phyloP scores from a whole-genome alignment of 2,888 invertebrate species.

The Ceramica pisi region DNA sequence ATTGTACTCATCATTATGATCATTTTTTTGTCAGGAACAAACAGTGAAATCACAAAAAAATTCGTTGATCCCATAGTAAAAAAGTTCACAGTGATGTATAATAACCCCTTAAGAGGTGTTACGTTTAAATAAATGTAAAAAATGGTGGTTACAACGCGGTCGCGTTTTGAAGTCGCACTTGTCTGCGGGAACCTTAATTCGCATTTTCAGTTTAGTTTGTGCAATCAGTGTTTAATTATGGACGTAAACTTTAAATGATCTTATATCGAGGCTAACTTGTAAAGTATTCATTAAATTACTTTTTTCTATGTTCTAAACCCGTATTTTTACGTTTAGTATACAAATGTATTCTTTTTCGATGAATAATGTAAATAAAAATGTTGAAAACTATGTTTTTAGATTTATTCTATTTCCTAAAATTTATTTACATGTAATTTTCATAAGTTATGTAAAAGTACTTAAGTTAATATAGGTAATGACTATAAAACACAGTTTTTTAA shows the following conservation, averaged over 20 bases:
- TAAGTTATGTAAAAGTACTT: background rate
- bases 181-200: background rate
- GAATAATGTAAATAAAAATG: background rate
- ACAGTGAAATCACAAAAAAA: no score
- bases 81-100: no score
- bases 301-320: conserved; percentile 1
- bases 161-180: background rate
- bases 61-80: no score
- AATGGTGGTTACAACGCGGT: background rate
- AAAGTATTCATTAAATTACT: conserved; percentile 11
- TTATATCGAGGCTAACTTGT: conserved; percentile 2
- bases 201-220: background rate
- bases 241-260: conserved; percentile 19
- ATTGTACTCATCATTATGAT: no score
- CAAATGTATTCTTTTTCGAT: conserved; percentile 21
- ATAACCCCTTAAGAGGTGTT: no score
- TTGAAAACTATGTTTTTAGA: background rate
- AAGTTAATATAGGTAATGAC: background rate
- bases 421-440: background rate
- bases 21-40: no score
- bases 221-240: conserved; percentile 12
- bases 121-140: background rate
- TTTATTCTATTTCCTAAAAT: conserved; percentile 6
- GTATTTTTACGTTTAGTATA: conserved; percentile 44
- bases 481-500: background rate